Conservation (phyloP, 1,140 invertebrate species). For the Rhyacophila brunnea region DNA sequence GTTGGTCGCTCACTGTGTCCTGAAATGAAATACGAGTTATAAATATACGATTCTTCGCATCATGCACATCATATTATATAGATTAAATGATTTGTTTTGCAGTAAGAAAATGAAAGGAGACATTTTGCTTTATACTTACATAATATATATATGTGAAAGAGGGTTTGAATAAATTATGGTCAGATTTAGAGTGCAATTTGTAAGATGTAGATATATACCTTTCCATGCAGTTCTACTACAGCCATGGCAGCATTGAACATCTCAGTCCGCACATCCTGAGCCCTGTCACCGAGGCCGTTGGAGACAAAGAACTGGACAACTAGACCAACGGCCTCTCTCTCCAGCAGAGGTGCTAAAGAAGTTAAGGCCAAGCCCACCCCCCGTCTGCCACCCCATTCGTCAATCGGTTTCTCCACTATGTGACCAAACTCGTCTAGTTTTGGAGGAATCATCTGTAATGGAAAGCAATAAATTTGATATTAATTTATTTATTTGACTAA, state of each 20-base stretch:
- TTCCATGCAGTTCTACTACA: conserved; percentile 89
- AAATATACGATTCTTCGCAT: no score
- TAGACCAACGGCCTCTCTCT: conserved; percentile 63
- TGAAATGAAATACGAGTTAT: conserved; percentile 18
- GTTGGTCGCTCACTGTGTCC: conserved; percentile 68
- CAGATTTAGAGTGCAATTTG: no score
- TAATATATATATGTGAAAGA: no score
- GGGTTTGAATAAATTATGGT: no score
- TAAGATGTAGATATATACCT: conserved; percentile 64
- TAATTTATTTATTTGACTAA: no score
- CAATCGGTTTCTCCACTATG: conserved; percentile 78
- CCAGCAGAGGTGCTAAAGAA: conserved; percentile 69
- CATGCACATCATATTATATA: no score
- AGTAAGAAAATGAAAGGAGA: no score
- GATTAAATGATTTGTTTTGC: no score
- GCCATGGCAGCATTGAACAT: conserved; percentile 94
- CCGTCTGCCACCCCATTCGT: conserved; percentile 84
- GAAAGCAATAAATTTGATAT: not conserved
- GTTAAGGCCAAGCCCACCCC: conserved; percentile 83
- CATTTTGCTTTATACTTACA: no score
- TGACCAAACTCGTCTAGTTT: conserved; percentile 90
- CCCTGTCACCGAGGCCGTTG: conserved; percentile 82
- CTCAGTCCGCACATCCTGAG: conserved; percentile 76
- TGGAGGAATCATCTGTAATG: conserved; percentile 73
- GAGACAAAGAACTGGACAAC: conserved; percentile 85